Evolutionary conservation across 1,140 invertebrate genomes (phyloP), one percentile per base, ranked within the genome.

Genomic region (Hylaeus volcanicus): DNA sequence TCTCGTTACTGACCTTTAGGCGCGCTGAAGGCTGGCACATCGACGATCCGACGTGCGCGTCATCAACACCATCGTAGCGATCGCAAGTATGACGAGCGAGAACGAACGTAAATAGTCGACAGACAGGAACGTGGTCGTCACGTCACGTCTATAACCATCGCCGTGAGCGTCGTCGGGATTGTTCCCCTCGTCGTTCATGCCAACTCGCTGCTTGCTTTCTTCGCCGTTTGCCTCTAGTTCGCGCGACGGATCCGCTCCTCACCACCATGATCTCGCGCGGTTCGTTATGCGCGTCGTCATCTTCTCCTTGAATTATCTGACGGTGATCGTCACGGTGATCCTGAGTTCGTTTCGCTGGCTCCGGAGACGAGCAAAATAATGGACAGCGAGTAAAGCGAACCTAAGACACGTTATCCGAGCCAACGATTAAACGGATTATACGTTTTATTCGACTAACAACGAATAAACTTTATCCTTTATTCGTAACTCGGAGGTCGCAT

Each of bases 121-220:
- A 37, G 14, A 26, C 55, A 55, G 48, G 81, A 74, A 72, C 79
- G 76, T 63, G 72, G 15, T 69, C 55, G 58, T 82, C 84, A 41
- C 63, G 56, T 83, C 71, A 56, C 77, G 64, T 83, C 81, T 84
- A 86, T 84, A 65, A 55, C 74, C 85, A 86, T 86, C 78, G 85
- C 75, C 81, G 61, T 70, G 74, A 78, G 53, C 71, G 14, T 86
- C 78, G 48, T 81, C 82, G 78, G 56, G 61, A 71, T 73, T 75
- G 78, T 74, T 74, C 48, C 84, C 68, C 71, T 76, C 61, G 66
- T 84, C 82, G 78, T 65, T 87, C 85, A 84, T 86, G 73, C 84
- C 84, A 80, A 15, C 61, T 43, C 74, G 72, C n/a, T 39, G 14
- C 53, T 68, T 53, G 61, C n/a, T 72, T 65, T 45, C 61, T 65